Percentiles rank a stretch among this genome's conserved stretches.
phyloP scores from a whole-genome alignment of 2,888 invertebrate genomes.

The Dinocampus coccinellae region DNA sequence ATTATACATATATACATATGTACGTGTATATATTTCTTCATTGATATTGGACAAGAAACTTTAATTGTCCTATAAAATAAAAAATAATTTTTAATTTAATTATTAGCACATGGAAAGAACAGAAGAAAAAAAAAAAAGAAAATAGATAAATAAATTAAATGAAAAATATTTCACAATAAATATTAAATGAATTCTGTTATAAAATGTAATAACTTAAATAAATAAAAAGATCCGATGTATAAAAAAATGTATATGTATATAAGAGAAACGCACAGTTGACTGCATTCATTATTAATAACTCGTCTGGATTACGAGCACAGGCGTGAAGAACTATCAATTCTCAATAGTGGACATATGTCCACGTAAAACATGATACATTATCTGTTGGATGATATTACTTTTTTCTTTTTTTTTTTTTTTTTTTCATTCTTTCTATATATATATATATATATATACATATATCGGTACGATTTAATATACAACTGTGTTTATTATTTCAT shows the following conservation, averaged over 20 bases:
- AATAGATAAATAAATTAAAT: no score
- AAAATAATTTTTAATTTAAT: no score
- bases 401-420: background rate
- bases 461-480: background rate
- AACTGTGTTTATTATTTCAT: background rate
- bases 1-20: no score
- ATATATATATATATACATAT: background rate
- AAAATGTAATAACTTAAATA: background rate
- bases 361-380: background rate
- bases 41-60: background rate
- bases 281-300: slow-evolving; percentile 3
- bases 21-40: background rate
- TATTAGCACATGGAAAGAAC: no score
- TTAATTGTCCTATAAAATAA: no score
- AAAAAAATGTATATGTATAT: no score
- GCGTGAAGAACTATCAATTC: background rate
- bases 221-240: background rate
- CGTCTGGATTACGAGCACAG: background rate
- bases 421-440: background rate
- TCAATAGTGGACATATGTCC: slow-evolving; percentile 1
- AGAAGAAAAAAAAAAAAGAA: no score
- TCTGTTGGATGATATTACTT: background rate
- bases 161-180: no score
- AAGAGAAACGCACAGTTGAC: background rate
- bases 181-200: background rate